These are phyloP conservation scores for Aldabrachelys gigantea DNA, from an alignment of 2,113 vertebrate species.

Conservation along the genomic window DNA sequence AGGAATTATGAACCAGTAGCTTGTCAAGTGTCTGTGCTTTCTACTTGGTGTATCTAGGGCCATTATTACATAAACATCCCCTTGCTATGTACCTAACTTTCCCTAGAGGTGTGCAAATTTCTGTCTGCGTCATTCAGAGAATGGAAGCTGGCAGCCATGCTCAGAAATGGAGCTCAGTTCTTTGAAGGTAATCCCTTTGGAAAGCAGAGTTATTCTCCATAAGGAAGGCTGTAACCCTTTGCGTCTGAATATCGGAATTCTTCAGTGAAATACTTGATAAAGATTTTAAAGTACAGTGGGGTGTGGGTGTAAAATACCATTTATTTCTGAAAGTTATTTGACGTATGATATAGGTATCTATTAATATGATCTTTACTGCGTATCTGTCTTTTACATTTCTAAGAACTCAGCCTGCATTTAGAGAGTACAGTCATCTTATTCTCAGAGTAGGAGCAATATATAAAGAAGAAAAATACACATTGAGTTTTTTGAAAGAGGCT, in stretches of 20 bases:
- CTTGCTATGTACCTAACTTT: not conserved
- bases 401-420: not conserved
- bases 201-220: not conserved
- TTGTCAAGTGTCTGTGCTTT: not conserved
- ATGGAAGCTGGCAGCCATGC: not conserved
- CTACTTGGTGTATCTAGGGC: not conserved
- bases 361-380: not conserved
- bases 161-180: not conserved
- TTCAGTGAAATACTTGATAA: not conserved
- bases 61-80: not conserved
- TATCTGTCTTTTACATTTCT: not conserved
- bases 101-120: accelerated
- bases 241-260: not conserved
- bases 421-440: not conserved
- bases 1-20: not conserved
- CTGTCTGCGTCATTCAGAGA: not conserved
- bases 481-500: not conserved
- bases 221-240: not conserved
- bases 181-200: not conserved
- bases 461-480: not conserved
- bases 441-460: not conserved
- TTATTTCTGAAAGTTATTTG: not conserved
- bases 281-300: not conserved
- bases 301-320: not conserved
- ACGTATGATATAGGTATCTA: not conserved